Conservation (phyloP, 2,797 vertebrate species). For the Silurus lanzhouensis region DNA sequence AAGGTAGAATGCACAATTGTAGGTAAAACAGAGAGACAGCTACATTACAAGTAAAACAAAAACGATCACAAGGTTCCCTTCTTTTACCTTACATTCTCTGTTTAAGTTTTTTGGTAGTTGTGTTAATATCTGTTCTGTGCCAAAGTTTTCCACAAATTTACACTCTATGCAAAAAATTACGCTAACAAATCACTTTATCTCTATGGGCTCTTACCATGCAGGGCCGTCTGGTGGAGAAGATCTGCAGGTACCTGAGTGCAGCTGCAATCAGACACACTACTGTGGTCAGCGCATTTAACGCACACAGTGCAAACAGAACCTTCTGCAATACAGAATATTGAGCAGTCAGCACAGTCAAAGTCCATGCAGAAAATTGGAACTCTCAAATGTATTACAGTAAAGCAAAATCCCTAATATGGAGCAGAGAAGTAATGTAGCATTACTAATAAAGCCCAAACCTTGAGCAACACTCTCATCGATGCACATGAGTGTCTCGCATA, state of each 20-base stretch:
- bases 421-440: not conserved
- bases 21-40: too few species aligned
- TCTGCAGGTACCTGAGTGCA: constrained; percentile 79
- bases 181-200: too few species aligned
- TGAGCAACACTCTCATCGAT: constrained; percentile 80
- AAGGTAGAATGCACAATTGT: too few species aligned
- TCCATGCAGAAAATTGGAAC: not conserved
- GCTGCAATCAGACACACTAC: constrained; percentile 80
- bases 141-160: too few species aligned
- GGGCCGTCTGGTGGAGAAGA: constrained; percentile 74
- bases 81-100: too few species aligned
- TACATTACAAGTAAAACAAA: too few species aligned
- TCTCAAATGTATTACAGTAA: not conserved
- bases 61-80: too few species aligned
- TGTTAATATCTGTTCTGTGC: too few species aligned
- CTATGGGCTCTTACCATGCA: constrained; percentile 72
- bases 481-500: constrained; percentile 78
- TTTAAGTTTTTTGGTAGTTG: too few species aligned
- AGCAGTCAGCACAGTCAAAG: not conserved
- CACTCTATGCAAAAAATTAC: not conserved
- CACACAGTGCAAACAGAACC: constrained; percentile 82
- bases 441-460: constrained; percentile 69
- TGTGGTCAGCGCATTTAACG: constrained; percentile 81
- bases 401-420: not conserved
- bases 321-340: constrained; percentile 72